Evolutionary conservation across 1,140 invertebrate species (phyloP).

Genomic region (Drosophila malerkotliana): DNA sequence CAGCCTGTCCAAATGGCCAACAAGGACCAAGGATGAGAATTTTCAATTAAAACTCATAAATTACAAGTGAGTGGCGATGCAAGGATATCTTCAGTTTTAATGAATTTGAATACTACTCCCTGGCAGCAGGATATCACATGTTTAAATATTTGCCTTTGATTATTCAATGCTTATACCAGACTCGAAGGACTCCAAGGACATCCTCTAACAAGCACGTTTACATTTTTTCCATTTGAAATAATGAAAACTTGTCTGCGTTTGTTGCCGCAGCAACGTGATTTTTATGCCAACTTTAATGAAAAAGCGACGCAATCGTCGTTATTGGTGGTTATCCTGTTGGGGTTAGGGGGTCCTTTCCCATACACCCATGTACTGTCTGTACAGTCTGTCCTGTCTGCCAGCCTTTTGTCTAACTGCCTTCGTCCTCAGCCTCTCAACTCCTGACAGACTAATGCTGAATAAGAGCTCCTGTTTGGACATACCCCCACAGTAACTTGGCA

Average conservation of each 20-base stretch:
- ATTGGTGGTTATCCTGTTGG: not conserved
- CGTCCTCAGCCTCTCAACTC: not conserved
- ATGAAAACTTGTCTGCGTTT: constrained; percentile 26
- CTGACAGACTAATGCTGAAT: constrained; percentile 2
- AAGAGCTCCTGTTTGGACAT: constrained; percentile 2
- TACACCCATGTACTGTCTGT: not conserved
- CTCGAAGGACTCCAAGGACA: not conserved
- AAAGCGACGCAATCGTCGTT: constrained; percentile 22
- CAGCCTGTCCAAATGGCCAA: constrained; percentile 13
- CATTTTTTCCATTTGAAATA: constrained; percentile 30
- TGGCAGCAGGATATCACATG: constrained; percentile 38
- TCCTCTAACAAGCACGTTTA: constrained; percentile 18
- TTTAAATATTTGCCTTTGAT: constrained; percentile 82
- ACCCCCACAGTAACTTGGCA: not conserved
- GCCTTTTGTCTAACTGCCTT: constrained; percentile 2
- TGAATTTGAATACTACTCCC: constrained; percentile 47
- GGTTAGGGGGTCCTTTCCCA: not conserved
- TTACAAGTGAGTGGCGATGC: constrained; percentile 21
- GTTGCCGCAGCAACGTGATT: constrained; percentile 67
- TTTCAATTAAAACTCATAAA: constrained; percentile 82
- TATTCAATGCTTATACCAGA: constrained; percentile 48
- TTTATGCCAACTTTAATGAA: constrained; percentile 71
- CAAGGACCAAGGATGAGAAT: constrained; percentile 22
- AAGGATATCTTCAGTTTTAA: constrained; percentile 36
- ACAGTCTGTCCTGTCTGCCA: not conserved